These are phyloP conservation scores for Hyposoter dolosus DNA, from an alignment of 2,888 invertebrate genomes.

Conservation along the genomic window DNA sequence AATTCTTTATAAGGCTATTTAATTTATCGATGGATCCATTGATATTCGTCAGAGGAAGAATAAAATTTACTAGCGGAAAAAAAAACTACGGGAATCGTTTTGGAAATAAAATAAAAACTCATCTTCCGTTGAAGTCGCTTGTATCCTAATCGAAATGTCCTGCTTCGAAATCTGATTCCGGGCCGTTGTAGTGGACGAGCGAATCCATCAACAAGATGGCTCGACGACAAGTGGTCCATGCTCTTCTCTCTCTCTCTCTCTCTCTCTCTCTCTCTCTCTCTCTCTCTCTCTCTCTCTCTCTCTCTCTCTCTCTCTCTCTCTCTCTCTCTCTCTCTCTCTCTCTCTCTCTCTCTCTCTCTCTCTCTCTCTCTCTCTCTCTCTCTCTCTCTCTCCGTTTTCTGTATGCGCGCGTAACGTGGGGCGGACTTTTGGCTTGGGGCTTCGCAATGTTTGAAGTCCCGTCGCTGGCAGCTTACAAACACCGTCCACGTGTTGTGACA, in stretches of 20 bases:
- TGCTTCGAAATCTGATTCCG: slow-evolving; percentile 33
- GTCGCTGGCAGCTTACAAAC: slow-evolving; percentile 84
- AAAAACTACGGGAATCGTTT: neutral
- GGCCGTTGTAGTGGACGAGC: slow-evolving; percentile 21
- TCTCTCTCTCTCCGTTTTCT: slow-evolving; percentile 15
- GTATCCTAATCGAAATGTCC: slow-evolving; percentile 6
- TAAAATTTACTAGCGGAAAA: neutral
- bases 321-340: slow-evolving; percentile 29
- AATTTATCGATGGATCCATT: neutral
- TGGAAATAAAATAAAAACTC: neutral
- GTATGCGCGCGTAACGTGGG: slow-evolving; percentile 7
- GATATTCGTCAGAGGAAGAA: neutral
- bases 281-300: slow-evolving; percentile 29
- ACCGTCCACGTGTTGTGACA: slow-evolving; percentile 84
- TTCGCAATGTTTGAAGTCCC: slow-evolving; percentile 84
- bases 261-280: slow-evolving; percentile 25
- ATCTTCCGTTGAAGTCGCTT: neutral
- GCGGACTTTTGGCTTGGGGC: slow-evolving; percentile 79
- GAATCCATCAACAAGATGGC: slow-evolving; percentile 58
- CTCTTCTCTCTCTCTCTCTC: slow-evolving; percentile 30
- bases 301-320: slow-evolving; percentile 19
- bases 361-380: slow-evolving; percentile 32
- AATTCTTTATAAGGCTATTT: neutral
- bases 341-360: slow-evolving; percentile 24
- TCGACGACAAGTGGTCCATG: slow-evolving; percentile 57